Base-by-base conservation (phyloP, 2,888 invertebrate species). In the Crioceris asparagi region DNA sequence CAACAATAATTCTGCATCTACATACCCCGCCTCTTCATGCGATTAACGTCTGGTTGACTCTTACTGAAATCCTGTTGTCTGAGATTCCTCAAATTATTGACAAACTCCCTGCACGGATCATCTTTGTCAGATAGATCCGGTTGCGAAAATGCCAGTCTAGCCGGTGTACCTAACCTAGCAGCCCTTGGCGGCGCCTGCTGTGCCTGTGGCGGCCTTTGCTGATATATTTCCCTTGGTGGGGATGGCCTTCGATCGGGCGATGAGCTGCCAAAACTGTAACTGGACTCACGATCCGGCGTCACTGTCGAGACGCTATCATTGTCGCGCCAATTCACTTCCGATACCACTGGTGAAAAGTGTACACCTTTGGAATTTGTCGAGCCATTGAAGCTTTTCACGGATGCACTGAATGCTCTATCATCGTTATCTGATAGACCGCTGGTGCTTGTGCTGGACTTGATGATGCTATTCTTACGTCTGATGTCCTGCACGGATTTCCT, bases 251-350 rank as follows among this genome's bases (percentile, higher is more conserved):
- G 42, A 32, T 60, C 61, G 6, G 62, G 60, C n/a, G 57, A 57
- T 2, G 50, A 50, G 38, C 60, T 59, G 4, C 54, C 54, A 17
- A 61, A 43, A 33, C 61, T 60, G 41, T 58, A 59, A 39, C 57
- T 57, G 3, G 60, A 59, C 39, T 59, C 59, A 14, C 58, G 47
- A 34, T 63, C 61, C 1, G 53, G 56, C 5, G 56, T 56, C 16
- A 48, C 53, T 11, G 56, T 54, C 2, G 56, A 56, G 7, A 52
- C 47, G 39, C 50, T 55, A n/a, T n/a, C n/a, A 40, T 82, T 79
- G 39, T 82, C 79, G 47, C 76, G 72, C 82, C 84, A 85, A 57
- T 79, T 79, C 42, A 84, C 81, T 64, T 84, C 82, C 32, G 81
- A 78, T 10, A 85, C 83, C 35, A 84, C 77, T 3, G 83, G 83